These are phyloP conservation scores for Chromobotia macracanthus DNA, from an alignment of 2,797 vertebrate genomes.

Conservation along the genomic window DNA sequence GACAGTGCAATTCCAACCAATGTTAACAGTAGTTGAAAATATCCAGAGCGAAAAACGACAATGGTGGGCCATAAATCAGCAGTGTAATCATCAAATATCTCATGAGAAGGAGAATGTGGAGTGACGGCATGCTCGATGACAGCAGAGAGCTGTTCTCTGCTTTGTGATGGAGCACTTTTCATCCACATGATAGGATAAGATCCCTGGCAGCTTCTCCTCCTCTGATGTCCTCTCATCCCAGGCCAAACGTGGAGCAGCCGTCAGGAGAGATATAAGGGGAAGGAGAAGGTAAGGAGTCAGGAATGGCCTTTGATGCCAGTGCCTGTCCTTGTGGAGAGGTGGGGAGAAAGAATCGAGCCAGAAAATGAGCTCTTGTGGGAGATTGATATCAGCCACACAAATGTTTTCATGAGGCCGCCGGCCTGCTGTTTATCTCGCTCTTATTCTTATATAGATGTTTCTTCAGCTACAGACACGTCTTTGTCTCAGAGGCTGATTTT, in stretches of 20 bases:
- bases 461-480: not conserved
- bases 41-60: conserved; percentile 23
- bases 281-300: conserved; percentile 35
- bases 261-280: conserved; percentile 38
- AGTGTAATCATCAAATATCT: conserved; percentile 39
- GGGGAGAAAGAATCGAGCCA: conserved; percentile 44
- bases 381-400: conserved; percentile 53
- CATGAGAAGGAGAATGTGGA: conserved; percentile 48
- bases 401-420: conserved; percentile 52
- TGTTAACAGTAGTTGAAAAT: conserved; percentile 11
- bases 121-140: conserved; percentile 47
- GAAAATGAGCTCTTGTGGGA: conserved; percentile 42
- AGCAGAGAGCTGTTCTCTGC: conserved; percentile 42
- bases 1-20: conserved; percentile 16
- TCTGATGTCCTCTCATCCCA: conserved; percentile 68
- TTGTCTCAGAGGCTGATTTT: not conserved
- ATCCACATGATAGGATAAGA: conserved; percentile 75
- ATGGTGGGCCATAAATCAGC: conserved; percentile 12
- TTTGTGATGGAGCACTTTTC: conserved; percentile 61
- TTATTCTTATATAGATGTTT: conserved; percentile 14
- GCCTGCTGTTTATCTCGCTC: conserved; percentile 56
- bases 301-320: conserved; percentile 55
- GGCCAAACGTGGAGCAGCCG: conserved; percentile 68
- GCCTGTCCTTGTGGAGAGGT: conserved; percentile 42
- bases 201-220: conserved; percentile 63